These are phyloP conservation scores for Siniperca undulata DNA, from an alignment of 2,797 vertebrate genomes.

Conservation along the genomic window DNA sequence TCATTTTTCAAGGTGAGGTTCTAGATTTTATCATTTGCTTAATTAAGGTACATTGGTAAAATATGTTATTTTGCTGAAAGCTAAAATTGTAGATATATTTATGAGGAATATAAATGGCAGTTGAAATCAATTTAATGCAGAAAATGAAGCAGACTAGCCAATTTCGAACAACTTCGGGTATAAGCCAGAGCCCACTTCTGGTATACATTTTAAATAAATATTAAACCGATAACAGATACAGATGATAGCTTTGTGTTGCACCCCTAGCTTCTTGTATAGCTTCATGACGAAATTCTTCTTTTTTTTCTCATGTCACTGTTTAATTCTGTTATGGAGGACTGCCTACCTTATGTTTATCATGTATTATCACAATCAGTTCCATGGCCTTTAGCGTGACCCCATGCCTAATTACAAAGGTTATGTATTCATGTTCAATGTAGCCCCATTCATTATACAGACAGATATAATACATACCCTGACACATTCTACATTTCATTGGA, in stretches of 20 bases:
- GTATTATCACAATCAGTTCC: not conserved
- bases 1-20: not conserved
- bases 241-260: not conserved
- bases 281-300: not conserved
- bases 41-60: not conserved
- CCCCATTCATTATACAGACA: slow-evolving; percentile 20
- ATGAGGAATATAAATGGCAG: not conserved
- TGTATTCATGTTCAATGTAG: not conserved
- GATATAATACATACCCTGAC: slow-evolving; percentile 14
- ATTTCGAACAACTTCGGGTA: not conserved
- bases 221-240: not conserved
- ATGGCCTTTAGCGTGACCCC: not conserved
- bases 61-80: not conserved
- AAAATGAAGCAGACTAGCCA: not conserved
- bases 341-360: not conserved
- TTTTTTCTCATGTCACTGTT: not conserved
- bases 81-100: not conserved
- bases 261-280: not conserved
- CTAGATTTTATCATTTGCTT: not conserved
- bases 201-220: not conserved
- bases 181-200: not conserved
- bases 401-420: slow-evolving; percentile 18
- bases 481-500: slow-evolving; percentile 36
- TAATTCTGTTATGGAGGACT: not conserved
- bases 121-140: not conserved